Conservation (phyloP, 2,888 invertebrate species). For the Pterostichus niger region DNA sequence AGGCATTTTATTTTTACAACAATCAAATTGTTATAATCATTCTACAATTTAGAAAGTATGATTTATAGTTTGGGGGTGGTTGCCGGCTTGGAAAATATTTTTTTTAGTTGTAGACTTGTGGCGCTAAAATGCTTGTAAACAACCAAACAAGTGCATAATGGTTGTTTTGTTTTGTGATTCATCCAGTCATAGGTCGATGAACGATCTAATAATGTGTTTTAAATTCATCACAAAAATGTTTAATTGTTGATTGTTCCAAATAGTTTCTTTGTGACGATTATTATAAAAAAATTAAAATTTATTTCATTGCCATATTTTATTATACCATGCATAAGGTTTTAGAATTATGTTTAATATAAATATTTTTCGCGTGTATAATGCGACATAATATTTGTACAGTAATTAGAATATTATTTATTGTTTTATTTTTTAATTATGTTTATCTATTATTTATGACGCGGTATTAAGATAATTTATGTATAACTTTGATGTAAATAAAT, state of each 20-base stretch:
- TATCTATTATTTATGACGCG: constrained; percentile 11
- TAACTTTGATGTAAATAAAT: constrained; percentile 6
- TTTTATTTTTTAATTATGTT: constrained; percentile 9
- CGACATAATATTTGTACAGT: constrained; percentile 19
- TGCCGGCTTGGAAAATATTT: neutral
- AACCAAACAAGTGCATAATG: constrained; percentile 1
- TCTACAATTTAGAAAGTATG: neutral
- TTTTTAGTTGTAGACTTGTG: neutral
- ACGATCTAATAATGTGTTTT: constrained; percentile 1
- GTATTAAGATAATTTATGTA: neutral
- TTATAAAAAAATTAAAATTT: neutral
- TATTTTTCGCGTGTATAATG: neutral
- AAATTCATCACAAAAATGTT: neutral
- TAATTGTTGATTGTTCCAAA: neutral
- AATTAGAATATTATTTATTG: constrained; percentile 31
- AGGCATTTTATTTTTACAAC: neutral
- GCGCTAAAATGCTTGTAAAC: neutral
- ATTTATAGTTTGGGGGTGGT: neutral
- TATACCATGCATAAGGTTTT: constrained; percentile 13
- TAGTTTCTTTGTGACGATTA: too few species aligned
- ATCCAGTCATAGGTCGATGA: neutral
- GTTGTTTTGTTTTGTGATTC: constrained; percentile 10
- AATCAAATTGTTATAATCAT: neutral
- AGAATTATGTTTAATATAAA: constrained; percentile 2
- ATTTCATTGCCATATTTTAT: constrained; percentile 10